These are phyloP conservation scores for Cyphomyrmex costatus DNA, from an alignment of 1,140 invertebrate species.

Conservation along the genomic window DNA sequence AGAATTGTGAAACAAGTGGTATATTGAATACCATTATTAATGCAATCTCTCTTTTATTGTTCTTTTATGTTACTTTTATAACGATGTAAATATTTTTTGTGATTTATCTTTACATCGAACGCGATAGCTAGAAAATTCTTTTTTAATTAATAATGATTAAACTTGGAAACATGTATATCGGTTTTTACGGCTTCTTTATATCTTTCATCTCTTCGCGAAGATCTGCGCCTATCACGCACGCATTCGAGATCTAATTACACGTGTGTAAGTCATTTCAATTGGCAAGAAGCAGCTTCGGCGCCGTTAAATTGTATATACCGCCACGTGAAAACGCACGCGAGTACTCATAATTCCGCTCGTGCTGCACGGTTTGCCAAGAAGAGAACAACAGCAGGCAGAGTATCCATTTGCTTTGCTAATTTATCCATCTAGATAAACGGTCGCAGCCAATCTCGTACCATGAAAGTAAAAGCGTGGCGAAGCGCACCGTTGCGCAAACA, in stretches of 20 bases:
- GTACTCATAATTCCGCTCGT: constrained; percentile 59
- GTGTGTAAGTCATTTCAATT: constrained; percentile 33
- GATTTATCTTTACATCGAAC: neutral
- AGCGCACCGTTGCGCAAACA: constrained; percentile 68
- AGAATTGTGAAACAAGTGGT: constrained; percentile 1
- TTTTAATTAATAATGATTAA: constrained; percentile 23
- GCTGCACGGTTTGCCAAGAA: constrained; percentile 59
- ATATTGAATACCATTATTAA: neutral
- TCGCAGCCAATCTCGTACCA: constrained; percentile 50
- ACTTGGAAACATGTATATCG: neutral
- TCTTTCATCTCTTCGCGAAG: neutral
- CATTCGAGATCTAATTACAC: constrained; percentile 34
- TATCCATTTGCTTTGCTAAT: constrained; percentile 78
- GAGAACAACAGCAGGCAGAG: constrained; percentile 37
- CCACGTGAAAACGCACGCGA: constrained; percentile 58
- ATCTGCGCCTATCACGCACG: constrained; percentile 18
- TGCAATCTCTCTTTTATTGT: constrained; percentile 14
- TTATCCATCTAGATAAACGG: constrained; percentile 65
- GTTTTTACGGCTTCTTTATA: neutral
- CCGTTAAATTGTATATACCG: constrained; percentile 36
- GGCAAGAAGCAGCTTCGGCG: constrained; percentile 45
- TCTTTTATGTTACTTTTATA: constrained; percentile 7
- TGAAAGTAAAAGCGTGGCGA: constrained; percentile 80
- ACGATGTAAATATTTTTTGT: neutral
- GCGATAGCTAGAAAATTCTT: neutral